Evolutionary conservation across 2,113 vertebrate species (phyloP).

Genomic region (Coptodon bakossiorum): DNA sequence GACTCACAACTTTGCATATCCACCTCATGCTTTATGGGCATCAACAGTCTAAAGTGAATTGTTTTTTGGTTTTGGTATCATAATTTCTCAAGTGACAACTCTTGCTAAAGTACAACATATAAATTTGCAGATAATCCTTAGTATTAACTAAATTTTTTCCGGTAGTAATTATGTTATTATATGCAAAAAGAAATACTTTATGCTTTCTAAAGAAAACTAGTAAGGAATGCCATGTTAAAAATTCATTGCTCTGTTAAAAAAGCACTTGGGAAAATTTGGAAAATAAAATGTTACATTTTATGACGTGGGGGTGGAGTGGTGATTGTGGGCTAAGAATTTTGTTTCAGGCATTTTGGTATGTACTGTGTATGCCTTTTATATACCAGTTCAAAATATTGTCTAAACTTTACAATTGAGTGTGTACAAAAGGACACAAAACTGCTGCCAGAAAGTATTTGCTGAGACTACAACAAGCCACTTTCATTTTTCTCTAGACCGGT

Average conservation of each 20-base stretch:
- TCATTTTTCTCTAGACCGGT: background rate
- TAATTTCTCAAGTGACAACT: background rate
- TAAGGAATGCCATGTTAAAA: background rate
- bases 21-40: background rate
- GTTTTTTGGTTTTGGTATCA: background rate
- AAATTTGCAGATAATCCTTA: background rate
- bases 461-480: background rate
- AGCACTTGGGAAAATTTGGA: background rate
- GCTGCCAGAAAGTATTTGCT: background rate
- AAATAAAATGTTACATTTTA: background rate
- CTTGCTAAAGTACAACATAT: background rate
- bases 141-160: background rate
- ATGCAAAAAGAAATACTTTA: background rate
- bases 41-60: background rate
- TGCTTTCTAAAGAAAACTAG: background rate
- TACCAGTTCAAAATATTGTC: background rate
- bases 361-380: background rate
- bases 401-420: accelerated
- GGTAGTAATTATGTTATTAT: background rate
- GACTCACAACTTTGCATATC: background rate
- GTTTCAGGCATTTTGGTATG: background rate
- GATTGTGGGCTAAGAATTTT: background rate
- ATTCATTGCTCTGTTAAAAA: background rate
- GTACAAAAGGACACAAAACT: background rate
- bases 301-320: accelerated